Percentiles rank a stretch among this genome's conserved stretches.
These are phyloP conservation scores for Poecilobothrus nobilitatus DNA, from an alignment of 2,888 invertebrate genomes.

Conservation along the genomic window DNA sequence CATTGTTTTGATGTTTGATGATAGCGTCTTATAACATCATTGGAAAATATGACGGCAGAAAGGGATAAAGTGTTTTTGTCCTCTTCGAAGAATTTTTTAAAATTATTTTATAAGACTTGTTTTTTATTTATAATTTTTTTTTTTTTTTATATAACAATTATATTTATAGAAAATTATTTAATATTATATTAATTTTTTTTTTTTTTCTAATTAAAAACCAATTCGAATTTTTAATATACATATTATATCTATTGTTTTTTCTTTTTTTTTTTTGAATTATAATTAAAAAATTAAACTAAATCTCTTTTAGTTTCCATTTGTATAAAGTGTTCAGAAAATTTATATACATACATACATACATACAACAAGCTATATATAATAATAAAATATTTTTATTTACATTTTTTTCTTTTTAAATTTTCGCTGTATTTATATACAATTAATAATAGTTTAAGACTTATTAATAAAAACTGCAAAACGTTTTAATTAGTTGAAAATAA, in stretches of 20 bases:
- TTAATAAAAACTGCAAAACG: background rate
- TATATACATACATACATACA: background rate
- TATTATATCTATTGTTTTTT: too few species aligned
- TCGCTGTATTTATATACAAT: background rate
- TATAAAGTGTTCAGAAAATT: background rate
- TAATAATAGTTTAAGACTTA: background rate
- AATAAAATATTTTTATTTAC: background rate
- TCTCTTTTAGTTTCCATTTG: background rate
- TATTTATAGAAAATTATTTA: too few species aligned
- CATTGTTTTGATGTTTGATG: too few species aligned
- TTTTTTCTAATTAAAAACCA: too few species aligned
- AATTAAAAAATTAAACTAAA: too few species aligned
- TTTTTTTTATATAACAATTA: too few species aligned
- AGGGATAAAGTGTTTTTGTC: background rate
- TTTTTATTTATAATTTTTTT: background rate
- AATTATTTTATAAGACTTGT: background rate
- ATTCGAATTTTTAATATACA: too few species aligned
- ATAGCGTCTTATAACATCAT: background rate
- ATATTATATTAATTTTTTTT: too few species aligned
- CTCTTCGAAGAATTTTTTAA: background rate
- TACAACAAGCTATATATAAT: background rate
- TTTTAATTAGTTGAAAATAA: background rate
- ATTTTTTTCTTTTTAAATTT: background rate
- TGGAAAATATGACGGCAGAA: background rate
- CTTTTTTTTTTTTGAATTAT: too few species aligned